Conservation (phyloP, 2,888 invertebrate species). For the Scaptomyza tumidula region DNA sequence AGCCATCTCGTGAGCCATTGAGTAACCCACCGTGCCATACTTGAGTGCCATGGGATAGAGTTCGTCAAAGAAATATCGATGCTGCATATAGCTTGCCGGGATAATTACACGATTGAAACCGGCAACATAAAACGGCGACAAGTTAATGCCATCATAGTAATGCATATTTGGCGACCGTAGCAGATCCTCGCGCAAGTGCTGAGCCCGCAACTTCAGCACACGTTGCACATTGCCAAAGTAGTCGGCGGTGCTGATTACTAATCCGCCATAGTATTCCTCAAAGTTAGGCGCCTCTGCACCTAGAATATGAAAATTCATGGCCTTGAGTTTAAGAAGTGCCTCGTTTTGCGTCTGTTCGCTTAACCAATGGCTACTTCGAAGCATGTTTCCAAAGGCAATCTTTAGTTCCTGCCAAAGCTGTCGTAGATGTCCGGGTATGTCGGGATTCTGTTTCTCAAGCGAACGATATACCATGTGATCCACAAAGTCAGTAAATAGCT, state of each 20-base stretch:
- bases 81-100: constrained; percentile 75
- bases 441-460: constrained; percentile 49
- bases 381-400: constrained; percentile 58
- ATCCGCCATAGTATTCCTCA: constrained; percentile 55
- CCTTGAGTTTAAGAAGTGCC: constrained; percentile 70
- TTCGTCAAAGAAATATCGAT: constrained; percentile 79
- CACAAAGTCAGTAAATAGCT: constrained; percentile 73
- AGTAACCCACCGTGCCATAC: constrained; percentile 78
- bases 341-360: constrained; percentile 59
- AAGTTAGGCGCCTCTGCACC: constrained; percentile 64
- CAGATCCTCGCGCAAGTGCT: constrained; percentile 56
- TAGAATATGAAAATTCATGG: constrained; percentile 72
- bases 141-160: constrained; percentile 46
- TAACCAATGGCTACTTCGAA: constrained; percentile 65
- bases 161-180: constrained; percentile 50
- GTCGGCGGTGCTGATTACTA: constrained; percentile 68
- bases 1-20: constrained; percentile 79
- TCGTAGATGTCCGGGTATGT: constrained; percentile 59
- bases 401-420: constrained; percentile 76
- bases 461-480: constrained; percentile 75
- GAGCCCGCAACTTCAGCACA: constrained; percentile 61
- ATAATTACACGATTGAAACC: constrained; percentile 74
- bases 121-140: constrained; percentile 68
- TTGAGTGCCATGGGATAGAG: constrained; percentile 77
- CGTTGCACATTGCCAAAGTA: constrained; percentile 76